phyloP scores from a whole-genome alignment of 2,888 invertebrate genomes.

The Trisateles emortualis region DNA sequence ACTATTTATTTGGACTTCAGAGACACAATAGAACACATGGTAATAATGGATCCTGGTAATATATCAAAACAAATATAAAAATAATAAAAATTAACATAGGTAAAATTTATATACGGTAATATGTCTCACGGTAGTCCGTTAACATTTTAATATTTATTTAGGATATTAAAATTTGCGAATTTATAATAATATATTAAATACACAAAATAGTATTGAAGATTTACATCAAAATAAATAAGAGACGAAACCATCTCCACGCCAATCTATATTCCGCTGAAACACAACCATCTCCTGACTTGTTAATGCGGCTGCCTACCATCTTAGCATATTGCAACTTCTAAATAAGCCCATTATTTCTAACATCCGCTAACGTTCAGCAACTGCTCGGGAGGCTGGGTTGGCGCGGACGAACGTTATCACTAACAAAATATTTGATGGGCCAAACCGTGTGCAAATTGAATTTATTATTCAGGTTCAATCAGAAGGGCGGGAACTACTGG shows the following conservation, averaged over 20 bases:
- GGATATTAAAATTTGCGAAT: too few species aligned
- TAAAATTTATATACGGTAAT: too few species aligned
- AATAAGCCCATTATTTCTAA: slow-evolving; percentile 83
- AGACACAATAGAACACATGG: too few species aligned
- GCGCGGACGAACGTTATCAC: slow-evolving; percentile 65
- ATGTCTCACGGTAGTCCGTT: too few species aligned
- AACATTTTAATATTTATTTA: too few species aligned
- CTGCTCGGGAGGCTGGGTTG: slow-evolving; percentile 4
- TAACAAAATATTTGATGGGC: slow-evolving; percentile 80
- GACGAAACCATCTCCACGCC: slow-evolving; percentile 52
- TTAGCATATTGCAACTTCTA: slow-evolving; percentile 86
- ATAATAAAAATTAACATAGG: too few species aligned
- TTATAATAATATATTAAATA: too few species aligned
- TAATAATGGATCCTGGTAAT: too few species aligned
- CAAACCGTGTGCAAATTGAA: slow-evolving; percentile 75
- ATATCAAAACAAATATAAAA: too few species aligned
- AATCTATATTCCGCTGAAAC: slow-evolving; percentile 55
- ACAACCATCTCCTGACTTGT: slow-evolving; percentile 85
- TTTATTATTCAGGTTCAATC: slow-evolving; percentile 84
- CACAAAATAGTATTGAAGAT: background rate
- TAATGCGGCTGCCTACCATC: slow-evolving; percentile 85
- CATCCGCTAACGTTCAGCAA: slow-evolving; percentile 62
- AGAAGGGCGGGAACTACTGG: slow-evolving; percentile 51
- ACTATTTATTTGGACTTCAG: too few species aligned
- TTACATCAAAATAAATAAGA: background rate